A percentile compares a stretch with the other conserved stretches of the same genome.
phyloP scores from a whole-genome alignment of 2,888 invertebrate genomes.

The Ennomos fuscantarius region DNA sequence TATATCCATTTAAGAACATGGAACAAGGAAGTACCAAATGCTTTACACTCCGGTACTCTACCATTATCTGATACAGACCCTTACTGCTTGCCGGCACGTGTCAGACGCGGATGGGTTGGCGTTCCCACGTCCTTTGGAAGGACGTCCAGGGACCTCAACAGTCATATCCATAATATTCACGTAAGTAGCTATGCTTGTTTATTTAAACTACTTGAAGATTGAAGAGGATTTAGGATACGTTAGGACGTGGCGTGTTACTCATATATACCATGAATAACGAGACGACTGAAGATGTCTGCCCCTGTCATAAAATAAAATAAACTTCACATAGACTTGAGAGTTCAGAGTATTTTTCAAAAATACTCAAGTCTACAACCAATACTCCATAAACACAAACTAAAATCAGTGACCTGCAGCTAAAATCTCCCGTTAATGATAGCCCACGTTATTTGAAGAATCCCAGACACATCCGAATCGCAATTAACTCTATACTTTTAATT shows the following conservation, averaged over 20 bases:
- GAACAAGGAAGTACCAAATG: constrained; percentile 1
- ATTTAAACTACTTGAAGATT: constrained; percentile 5
- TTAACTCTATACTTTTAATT: constrained; percentile 46
- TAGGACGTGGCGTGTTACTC: too few relatives aligned
- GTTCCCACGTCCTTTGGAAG: constrained; percentile 34
- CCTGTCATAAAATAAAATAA: too few relatives aligned
- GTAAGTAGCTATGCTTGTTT: neutral
- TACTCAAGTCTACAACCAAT: too few relatives aligned
- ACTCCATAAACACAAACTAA: too few relatives aligned
- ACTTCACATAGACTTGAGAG: too few relatives aligned
- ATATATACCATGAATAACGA: too few relatives aligned
- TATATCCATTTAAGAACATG: neutral
- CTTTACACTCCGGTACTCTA: constrained; percentile 4
- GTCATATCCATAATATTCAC: neutral
- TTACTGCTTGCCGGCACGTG: constrained; percentile 34
- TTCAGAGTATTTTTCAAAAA: too few relatives aligned
- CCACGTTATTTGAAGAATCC: constrained; percentile 25
- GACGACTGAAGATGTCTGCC: too few relatives aligned
- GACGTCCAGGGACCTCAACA: constrained; percentile 24
- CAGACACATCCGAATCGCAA: constrained; percentile 29
- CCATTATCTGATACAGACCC: constrained; percentile 11
- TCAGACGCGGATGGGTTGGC: constrained; percentile 35
- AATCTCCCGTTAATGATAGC: constrained; percentile 20
- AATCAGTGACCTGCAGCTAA: constrained; percentile 25
- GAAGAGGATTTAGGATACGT: neutral